phyloP scores from a whole-genome alignment of 2,113 vertebrate genomes.

The Polypterus bichir region DNA sequence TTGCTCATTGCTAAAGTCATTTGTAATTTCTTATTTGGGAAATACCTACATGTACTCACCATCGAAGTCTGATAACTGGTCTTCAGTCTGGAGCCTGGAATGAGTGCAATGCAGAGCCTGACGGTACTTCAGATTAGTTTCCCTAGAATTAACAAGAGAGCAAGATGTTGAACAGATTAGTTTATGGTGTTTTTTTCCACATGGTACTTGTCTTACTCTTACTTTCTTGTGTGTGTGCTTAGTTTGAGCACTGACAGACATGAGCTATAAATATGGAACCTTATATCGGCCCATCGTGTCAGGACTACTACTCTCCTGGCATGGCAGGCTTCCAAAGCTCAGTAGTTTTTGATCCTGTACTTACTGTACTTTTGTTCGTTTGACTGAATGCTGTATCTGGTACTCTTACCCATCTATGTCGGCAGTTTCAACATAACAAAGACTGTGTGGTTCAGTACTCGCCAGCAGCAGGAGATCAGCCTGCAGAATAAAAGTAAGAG shows the following conservation, averaged over 20 bases:
- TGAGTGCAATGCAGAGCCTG: slow-evolving; percentile 71
- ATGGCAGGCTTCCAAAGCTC: too few species aligned
- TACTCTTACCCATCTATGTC: slow-evolving; percentile 80
- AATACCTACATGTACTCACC: slow-evolving; percentile 40
- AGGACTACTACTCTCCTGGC: background rate
- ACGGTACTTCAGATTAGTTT: slow-evolving; percentile 83
- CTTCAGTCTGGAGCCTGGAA: slow-evolving; percentile 40
- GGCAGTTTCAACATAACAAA: slow-evolving; percentile 83
- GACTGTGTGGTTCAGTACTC: slow-evolving; percentile 81
- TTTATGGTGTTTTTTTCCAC: too few species aligned
- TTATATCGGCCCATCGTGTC: too few species aligned
- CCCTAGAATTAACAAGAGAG: slow-evolving; percentile 41
- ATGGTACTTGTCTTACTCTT: too few species aligned
- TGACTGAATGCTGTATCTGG: too few species aligned
- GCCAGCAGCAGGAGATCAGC: slow-evolving; percentile 75
- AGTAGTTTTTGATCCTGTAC: too few species aligned
- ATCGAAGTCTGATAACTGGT: slow-evolving; percentile 57
- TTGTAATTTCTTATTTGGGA: fast-evolving
- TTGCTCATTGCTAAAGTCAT: background rate
- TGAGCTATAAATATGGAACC: too few species aligned
- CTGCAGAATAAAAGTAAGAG: slow-evolving; percentile 22
- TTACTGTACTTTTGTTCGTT: too few species aligned
- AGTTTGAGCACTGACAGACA: too few species aligned
- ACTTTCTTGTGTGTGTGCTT: too few species aligned
- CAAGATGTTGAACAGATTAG: too few species aligned